These are phyloP conservation scores for Nyctalus aviator DNA, from an alignment of 2,797 vertebrate genomes.

Conservation along the genomic window DNA sequence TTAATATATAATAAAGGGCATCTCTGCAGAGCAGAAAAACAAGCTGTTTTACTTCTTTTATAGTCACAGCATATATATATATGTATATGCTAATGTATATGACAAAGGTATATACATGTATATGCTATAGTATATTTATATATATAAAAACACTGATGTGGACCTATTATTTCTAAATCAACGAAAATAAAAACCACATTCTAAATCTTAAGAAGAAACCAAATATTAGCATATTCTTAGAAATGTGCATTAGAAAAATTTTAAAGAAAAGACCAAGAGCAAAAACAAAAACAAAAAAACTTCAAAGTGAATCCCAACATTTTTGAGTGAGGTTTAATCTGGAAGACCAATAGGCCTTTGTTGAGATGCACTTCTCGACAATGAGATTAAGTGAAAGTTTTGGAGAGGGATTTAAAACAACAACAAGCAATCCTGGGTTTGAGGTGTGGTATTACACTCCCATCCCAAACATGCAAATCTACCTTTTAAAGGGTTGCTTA, in stretches of 20 bases:
- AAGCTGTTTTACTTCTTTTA: background rate
- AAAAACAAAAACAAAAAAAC: background rate
- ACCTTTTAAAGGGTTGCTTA: background rate
- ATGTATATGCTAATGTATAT: background rate
- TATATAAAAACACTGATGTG: background rate
- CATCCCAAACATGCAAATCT: background rate
- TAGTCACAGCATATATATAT: background rate
- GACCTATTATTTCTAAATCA: background rate
- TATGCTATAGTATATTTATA: too few species aligned
- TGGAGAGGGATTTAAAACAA: background rate
- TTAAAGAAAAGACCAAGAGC: background rate
- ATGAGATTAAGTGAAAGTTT: background rate
- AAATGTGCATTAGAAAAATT: background rate
- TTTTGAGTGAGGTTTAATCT: background rate
- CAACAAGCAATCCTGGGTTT: background rate
- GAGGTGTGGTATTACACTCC: background rate
- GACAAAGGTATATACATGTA: background rate
- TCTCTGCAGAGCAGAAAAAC: conserved; percentile 1
- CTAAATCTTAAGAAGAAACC: background rate
- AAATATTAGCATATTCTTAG: background rate
- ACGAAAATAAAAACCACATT: background rate
- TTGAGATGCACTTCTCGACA: background rate
- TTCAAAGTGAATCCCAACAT: background rate
- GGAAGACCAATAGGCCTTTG: background rate
- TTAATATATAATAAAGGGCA: conserved; percentile 20